Evolutionary conservation across 2,113 vertebrate genomes (phyloP).

Genomic region (Grantiella picta): DNA sequence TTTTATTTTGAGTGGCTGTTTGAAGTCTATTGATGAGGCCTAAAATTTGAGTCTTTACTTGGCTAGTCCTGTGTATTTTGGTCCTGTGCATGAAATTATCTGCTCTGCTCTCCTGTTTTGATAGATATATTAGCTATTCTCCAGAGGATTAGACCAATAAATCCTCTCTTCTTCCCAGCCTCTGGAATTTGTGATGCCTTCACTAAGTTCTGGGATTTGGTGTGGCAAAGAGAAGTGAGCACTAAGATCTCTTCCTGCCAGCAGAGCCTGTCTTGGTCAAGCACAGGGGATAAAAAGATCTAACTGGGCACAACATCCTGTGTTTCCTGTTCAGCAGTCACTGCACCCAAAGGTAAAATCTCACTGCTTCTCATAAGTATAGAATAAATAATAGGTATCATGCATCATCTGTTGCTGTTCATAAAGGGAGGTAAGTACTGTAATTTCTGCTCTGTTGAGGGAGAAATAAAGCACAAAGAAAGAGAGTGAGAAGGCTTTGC

Average conservation of each 20-base stretch:
- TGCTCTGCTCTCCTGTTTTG: neutral
- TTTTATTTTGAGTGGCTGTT: neutral
- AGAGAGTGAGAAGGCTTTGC: neutral
- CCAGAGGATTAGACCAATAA: neutral
- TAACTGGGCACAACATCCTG: neutral
- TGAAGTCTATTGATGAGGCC: neutral
- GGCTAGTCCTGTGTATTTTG: neutral
- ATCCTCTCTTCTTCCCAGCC: neutral
- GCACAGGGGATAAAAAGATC: neutral
- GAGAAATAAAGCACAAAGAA: slow-evolving; percentile 27
- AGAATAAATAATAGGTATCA: neutral
- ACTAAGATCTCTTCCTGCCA: neutral
- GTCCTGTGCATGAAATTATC: neutral
- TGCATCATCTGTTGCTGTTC: slow-evolving; percentile 23
- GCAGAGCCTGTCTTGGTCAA: neutral
- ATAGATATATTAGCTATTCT: neutral
- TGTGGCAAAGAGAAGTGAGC: neutral
- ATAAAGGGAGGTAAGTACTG: neutral
- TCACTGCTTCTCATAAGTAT: neutral
- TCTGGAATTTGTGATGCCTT: neutral
- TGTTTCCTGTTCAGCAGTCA: neutral
- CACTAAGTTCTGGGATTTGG: neutral
- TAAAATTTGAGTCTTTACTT: neutral
- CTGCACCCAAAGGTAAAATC: neutral
- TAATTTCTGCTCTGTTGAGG: slow-evolving; percentile 35